These are phyloP conservation scores for Eupleurogrammus muticus DNA, from an alignment of 2,797 vertebrate species.

Conservation along the genomic window DNA sequence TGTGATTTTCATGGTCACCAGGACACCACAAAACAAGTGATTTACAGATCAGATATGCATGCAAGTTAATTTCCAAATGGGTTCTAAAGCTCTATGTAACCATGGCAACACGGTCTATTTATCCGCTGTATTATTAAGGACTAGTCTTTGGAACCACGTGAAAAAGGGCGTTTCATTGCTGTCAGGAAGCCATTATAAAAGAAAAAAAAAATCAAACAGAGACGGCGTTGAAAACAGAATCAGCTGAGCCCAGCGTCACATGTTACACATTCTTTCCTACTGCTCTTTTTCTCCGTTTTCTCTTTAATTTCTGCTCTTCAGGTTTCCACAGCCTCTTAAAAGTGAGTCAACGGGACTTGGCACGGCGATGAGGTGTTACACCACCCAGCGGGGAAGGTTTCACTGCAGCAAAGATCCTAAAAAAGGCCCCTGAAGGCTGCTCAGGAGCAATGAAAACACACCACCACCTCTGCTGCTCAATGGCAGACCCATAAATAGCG, in stretches of 20 bases:
- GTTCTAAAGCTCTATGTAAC: background rate
- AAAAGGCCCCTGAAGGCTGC: slow-evolving; percentile 2
- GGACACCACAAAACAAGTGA: no score
- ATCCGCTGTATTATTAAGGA: slow-evolving; percentile 1
- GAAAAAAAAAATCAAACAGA: slow-evolving; percentile 12
- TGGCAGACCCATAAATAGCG: background rate
- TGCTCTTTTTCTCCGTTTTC: slow-evolving; percentile 22
- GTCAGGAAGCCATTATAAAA: slow-evolving; percentile 11
- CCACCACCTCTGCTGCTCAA: background rate
- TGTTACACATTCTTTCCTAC: slow-evolving; percentile 54
- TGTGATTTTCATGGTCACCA: no score
- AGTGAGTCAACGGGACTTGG: slow-evolving; percentile 36
- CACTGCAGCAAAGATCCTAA: slow-evolving; percentile 5
- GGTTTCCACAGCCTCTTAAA: slow-evolving; percentile 35
- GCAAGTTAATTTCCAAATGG: no score
- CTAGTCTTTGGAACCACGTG: background rate
- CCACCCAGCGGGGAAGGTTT: slow-evolving; percentile 5
- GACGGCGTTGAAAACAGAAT: slow-evolving; percentile 31
- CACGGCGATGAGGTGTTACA: slow-evolving; percentile 16
- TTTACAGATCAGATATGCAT: no score
- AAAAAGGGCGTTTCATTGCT: background rate
- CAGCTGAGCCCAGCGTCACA: slow-evolving; percentile 54
- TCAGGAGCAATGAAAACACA: slow-evolving; percentile 11
- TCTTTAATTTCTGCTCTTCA: slow-evolving; percentile 16
- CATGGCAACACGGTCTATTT: background rate